phyloP scores from a whole-genome alignment of 2,888 invertebrate species.

The Microctonus aethiopoides region DNA sequence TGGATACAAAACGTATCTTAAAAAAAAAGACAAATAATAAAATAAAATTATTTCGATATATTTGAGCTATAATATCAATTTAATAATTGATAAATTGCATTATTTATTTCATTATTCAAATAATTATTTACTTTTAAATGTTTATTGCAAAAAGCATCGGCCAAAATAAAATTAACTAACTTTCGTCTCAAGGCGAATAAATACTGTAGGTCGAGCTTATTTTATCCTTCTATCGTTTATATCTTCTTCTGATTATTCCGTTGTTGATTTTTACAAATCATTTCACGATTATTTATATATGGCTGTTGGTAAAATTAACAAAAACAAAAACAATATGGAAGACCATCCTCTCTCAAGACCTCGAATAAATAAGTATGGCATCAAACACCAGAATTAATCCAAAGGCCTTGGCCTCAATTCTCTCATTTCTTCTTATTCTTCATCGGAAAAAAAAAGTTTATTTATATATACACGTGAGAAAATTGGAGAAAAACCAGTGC shows the following conservation, averaged over 20 bases:
- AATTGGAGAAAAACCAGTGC: neutral
- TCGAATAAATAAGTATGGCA: slow-evolving; percentile 21
- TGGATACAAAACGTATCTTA: neutral
- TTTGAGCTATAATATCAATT: too few relatives aligned
- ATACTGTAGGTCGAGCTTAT: slow-evolving; percentile 25
- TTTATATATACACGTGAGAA: neutral
- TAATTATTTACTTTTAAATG: too few relatives aligned
- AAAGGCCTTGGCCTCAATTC: neutral
- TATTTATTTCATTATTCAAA: too few relatives aligned
- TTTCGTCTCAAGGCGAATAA: slow-evolving; percentile 4
- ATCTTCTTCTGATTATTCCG: neutral
- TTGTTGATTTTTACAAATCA: neutral
- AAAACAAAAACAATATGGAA: neutral
- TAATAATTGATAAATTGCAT: too few relatives aligned
- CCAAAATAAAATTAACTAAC: slow-evolving; percentile 24
- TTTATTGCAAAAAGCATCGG: slow-evolving; percentile 38
- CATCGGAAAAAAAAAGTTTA: neutral
- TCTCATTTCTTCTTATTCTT: neutral
- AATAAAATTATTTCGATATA: too few relatives aligned
- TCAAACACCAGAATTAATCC: neutral
- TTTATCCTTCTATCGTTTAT: too few relatives aligned
- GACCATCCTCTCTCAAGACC: neutral
- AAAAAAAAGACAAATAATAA: neutral
- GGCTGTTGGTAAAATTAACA: neutral
- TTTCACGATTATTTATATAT: neutral